These are phyloP conservation scores for Platycheirus rosarum DNA, from an alignment of 2,888 invertebrate species.

Conservation along the genomic window DNA sequence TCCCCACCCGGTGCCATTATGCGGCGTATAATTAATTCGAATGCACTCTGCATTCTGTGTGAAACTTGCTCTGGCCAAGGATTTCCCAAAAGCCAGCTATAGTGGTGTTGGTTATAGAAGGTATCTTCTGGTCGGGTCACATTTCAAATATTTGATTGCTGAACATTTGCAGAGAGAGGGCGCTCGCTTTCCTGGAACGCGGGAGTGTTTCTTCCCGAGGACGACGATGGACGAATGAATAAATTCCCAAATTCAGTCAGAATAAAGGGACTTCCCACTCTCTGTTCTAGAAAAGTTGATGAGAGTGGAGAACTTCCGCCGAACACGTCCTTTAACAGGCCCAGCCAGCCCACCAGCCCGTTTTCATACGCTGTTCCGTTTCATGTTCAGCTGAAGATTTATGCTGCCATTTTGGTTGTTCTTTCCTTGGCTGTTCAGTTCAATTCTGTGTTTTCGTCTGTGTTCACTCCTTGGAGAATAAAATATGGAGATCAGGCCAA, in stretches of 20 bases:
- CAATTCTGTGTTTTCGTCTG: slow-evolving; percentile 13
- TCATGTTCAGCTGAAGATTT: slow-evolving; percentile 71
- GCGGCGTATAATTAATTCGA: slow-evolving; percentile 63
- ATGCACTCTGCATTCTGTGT: slow-evolving; percentile 53
- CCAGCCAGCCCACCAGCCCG: not conserved
- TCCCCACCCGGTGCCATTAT: slow-evolving; percentile 44
- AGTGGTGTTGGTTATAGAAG: slow-evolving; percentile 22
- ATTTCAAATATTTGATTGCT: slow-evolving; percentile 67
- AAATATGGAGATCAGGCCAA: slow-evolving; percentile 56
- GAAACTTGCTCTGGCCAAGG: slow-evolving; percentile 29
- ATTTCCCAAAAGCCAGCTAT: slow-evolving; percentile 9
- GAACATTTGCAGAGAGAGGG: not conserved
- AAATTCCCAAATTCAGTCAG: slow-evolving; percentile 49
- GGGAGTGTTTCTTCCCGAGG: too few relatives aligned
- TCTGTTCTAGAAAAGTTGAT: slow-evolving; percentile 31
- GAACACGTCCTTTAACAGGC: slow-evolving; percentile 21
- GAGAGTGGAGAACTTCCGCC: slow-evolving; percentile 55
- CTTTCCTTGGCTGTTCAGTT: slow-evolving; percentile 43
- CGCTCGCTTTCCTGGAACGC: too few relatives aligned
- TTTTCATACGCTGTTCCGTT: too few relatives aligned
- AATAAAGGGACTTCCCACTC: not conserved
- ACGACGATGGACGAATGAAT: slow-evolving; percentile 4
- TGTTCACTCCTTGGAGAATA: slow-evolving; percentile 45
- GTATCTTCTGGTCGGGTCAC: slow-evolving; percentile 35
- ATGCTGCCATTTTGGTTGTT: slow-evolving; percentile 69